Percentiles rank a stretch among this genome's conserved stretches.
Evolutionary conservation across 2,113 vertebrate species (phyloP).

Genomic region (Peromyscus leucopus): DNA sequence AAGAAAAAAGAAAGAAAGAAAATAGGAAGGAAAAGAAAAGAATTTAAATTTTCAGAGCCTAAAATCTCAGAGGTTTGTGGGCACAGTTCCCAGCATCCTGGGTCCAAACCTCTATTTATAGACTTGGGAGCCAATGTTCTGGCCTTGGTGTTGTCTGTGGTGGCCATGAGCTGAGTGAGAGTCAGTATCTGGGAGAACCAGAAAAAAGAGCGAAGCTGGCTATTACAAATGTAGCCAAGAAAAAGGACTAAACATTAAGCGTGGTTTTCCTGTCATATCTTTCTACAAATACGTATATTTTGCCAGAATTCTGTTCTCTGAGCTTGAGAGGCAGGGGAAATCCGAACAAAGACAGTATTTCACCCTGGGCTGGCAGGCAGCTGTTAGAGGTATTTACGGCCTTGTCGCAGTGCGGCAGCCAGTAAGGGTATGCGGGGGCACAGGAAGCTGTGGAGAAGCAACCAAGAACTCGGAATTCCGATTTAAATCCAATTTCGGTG

Average conservation of each 20-base stretch:
- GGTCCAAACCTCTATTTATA: conserved; percentile 23
- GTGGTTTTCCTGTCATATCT: conserved; percentile 66
- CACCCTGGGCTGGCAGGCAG: conserved; percentile 97
- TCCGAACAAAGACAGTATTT: conserved; percentile 99
- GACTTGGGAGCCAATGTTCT: background rate
- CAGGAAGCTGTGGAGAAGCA: conserved; percentile 87
- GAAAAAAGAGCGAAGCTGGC: background rate
- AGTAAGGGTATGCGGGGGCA: conserved; percentile 81
- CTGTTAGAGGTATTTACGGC: conserved; percentile 99
- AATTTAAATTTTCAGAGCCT: background rate
- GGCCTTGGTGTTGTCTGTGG: background rate
- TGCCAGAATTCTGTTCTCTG: conserved; percentile 80
- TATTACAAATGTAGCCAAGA: background rate
- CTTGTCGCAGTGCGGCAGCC: conserved; percentile 95
- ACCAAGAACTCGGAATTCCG: conserved; percentile 69
- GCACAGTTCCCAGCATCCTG: background rate
- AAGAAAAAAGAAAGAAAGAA: background rate
- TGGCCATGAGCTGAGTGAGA: background rate
- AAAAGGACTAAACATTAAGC: background rate
- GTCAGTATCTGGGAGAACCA: background rate
- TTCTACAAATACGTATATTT: conserved; percentile 73
- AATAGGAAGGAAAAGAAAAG: background rate
- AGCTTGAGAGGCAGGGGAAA: conserved; percentile 82
- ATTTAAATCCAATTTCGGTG: conserved; percentile 64
- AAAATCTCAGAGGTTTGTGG: background rate